Evolutionary conservation across 1,140 invertebrate genomes (phyloP).

Genomic region (Catajapyx aquilonaris): DNA sequence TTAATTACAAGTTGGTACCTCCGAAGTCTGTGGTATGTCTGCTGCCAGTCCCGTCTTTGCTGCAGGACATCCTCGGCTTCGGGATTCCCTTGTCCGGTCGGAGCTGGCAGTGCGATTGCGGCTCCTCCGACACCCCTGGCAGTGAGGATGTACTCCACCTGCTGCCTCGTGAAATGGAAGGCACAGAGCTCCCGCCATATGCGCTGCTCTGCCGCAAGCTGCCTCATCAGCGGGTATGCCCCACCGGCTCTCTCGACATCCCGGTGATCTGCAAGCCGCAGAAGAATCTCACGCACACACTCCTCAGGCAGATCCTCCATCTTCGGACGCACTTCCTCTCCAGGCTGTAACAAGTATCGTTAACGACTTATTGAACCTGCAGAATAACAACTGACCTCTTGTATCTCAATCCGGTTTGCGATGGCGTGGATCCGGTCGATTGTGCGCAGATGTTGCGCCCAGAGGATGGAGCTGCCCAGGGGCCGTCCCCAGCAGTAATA

Average conservation of each 20-base stretch:
- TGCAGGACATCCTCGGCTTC: constrained; percentile 18
- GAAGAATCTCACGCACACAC: constrained; percentile 72
- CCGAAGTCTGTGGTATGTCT: constrained; percentile 45
- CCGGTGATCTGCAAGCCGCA: constrained; percentile 73
- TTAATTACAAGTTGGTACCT: constrained; percentile 28
- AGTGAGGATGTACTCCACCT: constrained; percentile 46
- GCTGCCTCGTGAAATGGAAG: constrained; percentile 77
- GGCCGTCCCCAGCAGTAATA: constrained; percentile 64
- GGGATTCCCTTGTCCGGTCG: constrained; percentile 8
- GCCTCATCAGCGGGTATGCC: constrained; percentile 49
- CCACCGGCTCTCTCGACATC: constrained; percentile 55
- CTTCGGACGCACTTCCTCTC: constrained; percentile 57
- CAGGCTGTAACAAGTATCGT: constrained; percentile 54
- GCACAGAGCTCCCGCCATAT: constrained; percentile 78
- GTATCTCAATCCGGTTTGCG: constrained; percentile 53
- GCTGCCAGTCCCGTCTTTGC: constrained; percentile 40
- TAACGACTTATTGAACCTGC: neutral
- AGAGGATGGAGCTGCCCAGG: constrained; percentile 65
- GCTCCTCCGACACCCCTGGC: constrained; percentile 9
- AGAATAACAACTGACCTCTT: constrained; percentile 29
- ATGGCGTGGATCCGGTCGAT: constrained; percentile 65
- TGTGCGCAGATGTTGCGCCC: constrained; percentile 66
- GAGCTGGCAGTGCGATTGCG: constrained; percentile 10
- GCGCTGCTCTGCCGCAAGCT: constrained; percentile 64
- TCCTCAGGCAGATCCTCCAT: constrained; percentile 82